phyloP scores from a whole-genome alignment of 2,888 invertebrate genomes.

The Troilus luridus region DNA sequence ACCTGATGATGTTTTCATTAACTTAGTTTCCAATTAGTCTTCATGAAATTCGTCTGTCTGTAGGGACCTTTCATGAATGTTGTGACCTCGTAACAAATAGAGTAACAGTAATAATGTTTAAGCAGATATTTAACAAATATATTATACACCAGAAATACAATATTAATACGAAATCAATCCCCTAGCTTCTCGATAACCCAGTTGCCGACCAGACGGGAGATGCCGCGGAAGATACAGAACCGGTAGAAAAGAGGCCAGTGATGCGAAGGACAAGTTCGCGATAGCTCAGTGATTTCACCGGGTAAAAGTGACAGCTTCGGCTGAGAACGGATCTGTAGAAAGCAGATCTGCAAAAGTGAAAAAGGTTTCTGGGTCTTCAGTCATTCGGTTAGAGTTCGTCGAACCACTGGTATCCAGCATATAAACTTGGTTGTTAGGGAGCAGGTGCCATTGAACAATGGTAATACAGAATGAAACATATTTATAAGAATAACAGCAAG shows the following conservation, averaged over 20 bases:
- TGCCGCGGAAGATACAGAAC: background rate
- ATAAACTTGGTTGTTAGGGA: background rate
- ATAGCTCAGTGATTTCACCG: conserved; percentile 41
- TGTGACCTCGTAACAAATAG: no score
- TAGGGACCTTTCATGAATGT: no score
- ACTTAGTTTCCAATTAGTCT: no score
- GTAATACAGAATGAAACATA: background rate
- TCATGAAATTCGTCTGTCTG: no score
- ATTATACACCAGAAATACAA: no score
- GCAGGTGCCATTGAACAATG: background rate
- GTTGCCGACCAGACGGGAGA: background rate
- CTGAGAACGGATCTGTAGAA: conserved; percentile 16
- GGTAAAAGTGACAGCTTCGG: conserved; percentile 19
- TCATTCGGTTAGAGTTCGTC: background rate
- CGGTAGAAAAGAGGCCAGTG: conserved; percentile 28
- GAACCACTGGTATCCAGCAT: background rate
- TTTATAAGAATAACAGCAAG: no score
- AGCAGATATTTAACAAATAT: no score
- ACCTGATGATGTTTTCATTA: no score
- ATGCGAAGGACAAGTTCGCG: conserved; percentile 6
- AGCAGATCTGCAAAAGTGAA: conserved; percentile 49
- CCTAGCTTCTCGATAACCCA: background rate
- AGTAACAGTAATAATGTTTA: no score
- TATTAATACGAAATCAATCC: no score
- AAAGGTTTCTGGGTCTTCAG: conserved; percentile 11